Conservation (phyloP, 1,140 invertebrate genomes). For the Leptinotarsa texana region DNA sequence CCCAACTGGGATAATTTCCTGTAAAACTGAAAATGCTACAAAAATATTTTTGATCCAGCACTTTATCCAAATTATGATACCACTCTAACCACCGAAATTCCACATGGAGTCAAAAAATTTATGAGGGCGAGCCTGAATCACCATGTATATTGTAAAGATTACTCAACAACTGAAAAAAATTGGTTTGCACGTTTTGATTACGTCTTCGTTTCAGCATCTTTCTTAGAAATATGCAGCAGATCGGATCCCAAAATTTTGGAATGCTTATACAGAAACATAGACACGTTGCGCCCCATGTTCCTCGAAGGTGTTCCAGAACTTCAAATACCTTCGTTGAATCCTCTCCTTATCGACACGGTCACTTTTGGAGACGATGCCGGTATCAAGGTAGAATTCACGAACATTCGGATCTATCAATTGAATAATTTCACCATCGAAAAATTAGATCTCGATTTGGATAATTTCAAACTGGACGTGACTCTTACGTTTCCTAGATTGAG, state of each 20-base stretch:
- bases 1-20: too few species aligned
- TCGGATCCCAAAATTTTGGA: constrained; percentile 57
- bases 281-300: constrained; percentile 54
- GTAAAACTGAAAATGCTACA: too few species aligned
- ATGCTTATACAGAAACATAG: constrained; percentile 57
- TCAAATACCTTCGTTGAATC: constrained; percentile 55
- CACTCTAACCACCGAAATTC: too few species aligned
- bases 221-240: constrained; percentile 58
- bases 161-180: too few species aligned
- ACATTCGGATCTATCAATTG: constrained; percentile 39
- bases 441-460: constrained; percentile 39
- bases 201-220: constrained; percentile 56
- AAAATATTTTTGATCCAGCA: too few species aligned
- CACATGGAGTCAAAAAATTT: too few species aligned
- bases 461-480: constrained; percentile 27
- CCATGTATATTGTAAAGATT: too few species aligned
- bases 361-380: constrained; percentile 31
- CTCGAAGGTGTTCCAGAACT: constrained; percentile 58
- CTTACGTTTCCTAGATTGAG: constrained; percentile 35
- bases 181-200: too few species aligned
- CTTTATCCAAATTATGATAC: too few species aligned
- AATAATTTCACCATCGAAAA: constrained; percentile 38
- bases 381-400: constrained; percentile 41
- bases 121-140: too few species aligned
- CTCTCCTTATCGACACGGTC: constrained; percentile 49